Evolutionary conservation across 2,113 vertebrate genomes (phyloP), one percentile per base, ranked within the genome.

Genomic region (Puntigrus tetrazona): DNA sequence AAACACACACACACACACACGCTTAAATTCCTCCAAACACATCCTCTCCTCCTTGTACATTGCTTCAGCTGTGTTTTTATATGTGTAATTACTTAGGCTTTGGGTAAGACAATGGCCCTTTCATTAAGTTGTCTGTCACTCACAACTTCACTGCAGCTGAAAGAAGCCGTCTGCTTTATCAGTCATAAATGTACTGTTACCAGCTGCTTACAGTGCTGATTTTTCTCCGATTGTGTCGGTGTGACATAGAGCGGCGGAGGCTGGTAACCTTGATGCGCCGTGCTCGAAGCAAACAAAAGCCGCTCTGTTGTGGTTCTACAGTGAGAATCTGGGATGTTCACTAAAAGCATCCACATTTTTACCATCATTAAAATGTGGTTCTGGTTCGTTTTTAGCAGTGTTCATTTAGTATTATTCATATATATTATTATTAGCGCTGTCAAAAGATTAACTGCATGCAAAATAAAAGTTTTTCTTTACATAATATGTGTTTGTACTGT

Each of bases 1-100:
- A 80, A 31, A 11, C 63, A 75, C 65, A 78, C 67, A 79, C 84
- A 76, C 52, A 84, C 61, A 84, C 83, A 69, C 59, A 82, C 55
- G 59, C 20, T 38, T 70, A 78, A 76, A 86, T 81, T 81, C 27
- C 79, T 36, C 43, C 27, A 36, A 52, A 70, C 11, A 52, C 45
- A 16, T 81, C 43, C 63, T 63, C 20, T 77, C 50, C 57, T 74
- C 69, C 43, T 31, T 14, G 34, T 29, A 25, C 38, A 52, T 55
- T 75, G 75, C 73, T 50, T 8, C 45, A 78, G 74, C 8, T 1
- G 1, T 80, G 78, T 80, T 80, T 65, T 47, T 45, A 57, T 45
- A 43, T 45, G 57, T 8, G 25, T 80, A 25, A 80, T 80, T 65
- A 7, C 78, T 80, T 43, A 20, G 27, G 59, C 25, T 80, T 65